Evolutionary conservation across 1,140 invertebrate species (phyloP), one percentile per base, ranked within the genome.

Genomic region (Platorchestia sp.): DNA sequence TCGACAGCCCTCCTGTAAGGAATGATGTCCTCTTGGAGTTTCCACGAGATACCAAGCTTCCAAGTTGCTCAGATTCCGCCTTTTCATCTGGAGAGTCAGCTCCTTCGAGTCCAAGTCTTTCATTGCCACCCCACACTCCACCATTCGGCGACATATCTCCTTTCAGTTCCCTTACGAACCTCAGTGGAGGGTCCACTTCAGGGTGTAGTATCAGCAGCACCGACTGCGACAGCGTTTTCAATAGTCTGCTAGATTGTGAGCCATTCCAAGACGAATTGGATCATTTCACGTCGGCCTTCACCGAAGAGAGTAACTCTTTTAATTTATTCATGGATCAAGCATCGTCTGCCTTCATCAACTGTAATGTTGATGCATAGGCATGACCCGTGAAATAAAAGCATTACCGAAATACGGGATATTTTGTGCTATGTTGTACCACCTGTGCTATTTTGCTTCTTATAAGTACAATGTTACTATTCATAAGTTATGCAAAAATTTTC

Each of bases 191-290:
- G 75, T 93, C 96, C 87, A 91, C 96, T 41, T 96, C 96, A 86
- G 75, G 45, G 0, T 96, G 96, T 86, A 95, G 95, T 95, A 95
- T 96, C 95, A 95, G 95, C 86, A 95, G 95, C 44, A 96, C 96
- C 14, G 96, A 96, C 90, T 96, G 95, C 89, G 96, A 96, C 59
- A 96, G 96, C 53, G 95, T 96, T n/a, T 95, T 96, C n/a, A 95
- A 95, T 86, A 96, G 95, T 95, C 91, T 96, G 45, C 95, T 96
- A 45, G 96, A 96, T 36, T 95, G 95, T 59, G 96, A 96, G 51
- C 96, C 96, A 95, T 96, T 96, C 95, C 95, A 96, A 95, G 96
- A 96, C 47, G 96, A 96, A 89, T 96, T 96, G n/a, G 96, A 96
- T 95, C 96, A 96, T 95, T 95, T 96, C 45, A 96, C 96, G 42